Conservation (phyloP, 2,888 invertebrate genomes). For the Caenorhabditis sp. region DNA sequence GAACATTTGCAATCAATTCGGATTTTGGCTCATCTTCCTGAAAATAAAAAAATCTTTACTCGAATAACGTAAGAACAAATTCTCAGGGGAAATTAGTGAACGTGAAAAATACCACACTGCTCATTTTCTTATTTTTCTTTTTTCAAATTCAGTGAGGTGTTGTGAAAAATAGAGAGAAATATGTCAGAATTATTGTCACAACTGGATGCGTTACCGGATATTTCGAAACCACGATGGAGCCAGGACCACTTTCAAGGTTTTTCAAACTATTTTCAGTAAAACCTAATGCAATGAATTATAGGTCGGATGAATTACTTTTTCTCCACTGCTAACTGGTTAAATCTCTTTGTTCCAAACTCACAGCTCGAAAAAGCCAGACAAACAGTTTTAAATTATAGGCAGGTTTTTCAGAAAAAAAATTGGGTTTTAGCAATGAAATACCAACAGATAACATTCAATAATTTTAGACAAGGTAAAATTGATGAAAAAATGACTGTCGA, state of each 20-base stretch:
- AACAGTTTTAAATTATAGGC: conserved; percentile 82
- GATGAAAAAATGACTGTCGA: conserved; percentile 79
- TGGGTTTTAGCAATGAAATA: too few relatives aligned
- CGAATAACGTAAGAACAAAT: too few relatives aligned
- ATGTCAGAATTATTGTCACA: conserved; percentile 20
- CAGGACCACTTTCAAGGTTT: conserved; percentile 74
- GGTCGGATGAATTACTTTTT: conserved; percentile 91
- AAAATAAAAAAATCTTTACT: neutral
- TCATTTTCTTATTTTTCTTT: conserved; percentile 1
- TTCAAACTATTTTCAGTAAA: neutral
- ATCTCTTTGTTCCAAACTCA: conserved; percentile 79
- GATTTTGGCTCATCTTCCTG: conserved; percentile 19
- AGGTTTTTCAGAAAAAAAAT: neutral
- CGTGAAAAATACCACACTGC: neutral
- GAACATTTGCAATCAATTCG: conserved; percentile 46
- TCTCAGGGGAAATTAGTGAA: neutral
- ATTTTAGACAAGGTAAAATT: conserved; percentile 72
- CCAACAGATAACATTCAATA: too few relatives aligned
- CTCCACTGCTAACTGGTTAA: conserved; percentile 89
- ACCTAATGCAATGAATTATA: conserved; percentile 35
- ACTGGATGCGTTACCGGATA: conserved; percentile 33
- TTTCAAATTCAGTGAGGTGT: neutral
- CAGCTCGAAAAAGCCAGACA: conserved; percentile 82
- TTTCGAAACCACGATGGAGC: conserved; percentile 82
- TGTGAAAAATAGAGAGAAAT: neutral